phyloP scores from a whole-genome alignment of 1,140 invertebrate genomes.

The Bombus huntii region DNA sequence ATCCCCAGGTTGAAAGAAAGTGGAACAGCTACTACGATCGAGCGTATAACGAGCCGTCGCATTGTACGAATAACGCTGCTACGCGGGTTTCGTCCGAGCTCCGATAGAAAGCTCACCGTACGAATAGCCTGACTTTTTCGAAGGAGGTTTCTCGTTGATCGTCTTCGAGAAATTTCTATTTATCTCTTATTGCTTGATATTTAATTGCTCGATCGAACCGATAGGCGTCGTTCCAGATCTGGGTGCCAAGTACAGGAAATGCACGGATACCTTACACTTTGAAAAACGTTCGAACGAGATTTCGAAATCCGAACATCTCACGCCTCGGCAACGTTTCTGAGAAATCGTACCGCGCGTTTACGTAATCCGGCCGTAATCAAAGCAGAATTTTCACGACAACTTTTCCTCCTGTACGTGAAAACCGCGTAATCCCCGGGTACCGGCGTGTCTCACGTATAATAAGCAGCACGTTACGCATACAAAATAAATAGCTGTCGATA shows the following conservation, averaged over 20 bases:
- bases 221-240: background rate
- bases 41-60: background rate
- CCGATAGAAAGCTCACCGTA: background rate
- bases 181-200: rapidly evolving
- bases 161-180: background rate
- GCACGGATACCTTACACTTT: too few relatives aligned
- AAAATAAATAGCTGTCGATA: slow-evolving; percentile 46
- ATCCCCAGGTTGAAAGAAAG: background rate
- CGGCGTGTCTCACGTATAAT: slow-evolving; percentile 70
- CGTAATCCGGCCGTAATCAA: slow-evolving; percentile 54
- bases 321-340: background rate
- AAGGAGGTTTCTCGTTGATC: background rate
- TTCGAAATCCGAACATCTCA: too few relatives aligned
- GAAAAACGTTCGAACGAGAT: background rate
- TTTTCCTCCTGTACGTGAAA: slow-evolving; percentile 30
- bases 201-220: too few relatives aligned
- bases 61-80: background rate
- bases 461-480: slow-evolving; percentile 63
- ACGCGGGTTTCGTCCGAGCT: background rate
- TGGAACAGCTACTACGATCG: background rate
- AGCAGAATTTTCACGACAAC: slow-evolving; percentile 21
- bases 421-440: slow-evolving; percentile 69
- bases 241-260: background rate
- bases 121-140: rapidly evolving
- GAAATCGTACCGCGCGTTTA: background rate